A percentile compares a stretch with the other conserved stretches of the same genome.
phyloP scores from a whole-genome alignment of 92 coral and sea anemone species.

The Heliopora coerulea region DNA sequence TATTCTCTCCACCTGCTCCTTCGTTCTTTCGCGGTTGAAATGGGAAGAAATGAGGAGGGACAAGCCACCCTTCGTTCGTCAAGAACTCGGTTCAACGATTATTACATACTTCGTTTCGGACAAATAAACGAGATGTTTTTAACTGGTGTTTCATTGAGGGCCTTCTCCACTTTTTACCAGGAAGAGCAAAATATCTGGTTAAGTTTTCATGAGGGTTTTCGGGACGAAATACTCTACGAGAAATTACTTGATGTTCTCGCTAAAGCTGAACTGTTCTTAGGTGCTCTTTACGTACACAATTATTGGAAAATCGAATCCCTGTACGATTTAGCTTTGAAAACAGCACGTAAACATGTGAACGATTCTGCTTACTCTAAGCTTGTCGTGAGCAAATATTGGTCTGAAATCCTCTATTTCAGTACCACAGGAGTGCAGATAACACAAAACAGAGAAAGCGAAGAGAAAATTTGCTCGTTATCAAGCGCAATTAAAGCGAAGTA shows the following conservation, averaged over 20 bases:
- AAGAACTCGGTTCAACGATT: conserved; percentile 4
- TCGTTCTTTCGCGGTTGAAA: conserved; percentile 37
- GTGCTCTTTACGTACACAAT: neutral
- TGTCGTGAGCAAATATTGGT: conserved; percentile 28
- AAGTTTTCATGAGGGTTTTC: conserved; percentile 27
- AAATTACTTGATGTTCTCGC: conserved; percentile 7
- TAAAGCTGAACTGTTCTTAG: conserved; percentile 37
- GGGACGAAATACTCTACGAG: neutral
- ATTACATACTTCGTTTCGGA: conserved; percentile 3
- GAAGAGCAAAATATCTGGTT: conserved; percentile 27
- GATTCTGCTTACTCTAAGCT: neutral
- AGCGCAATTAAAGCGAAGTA: conserved; percentile 6
- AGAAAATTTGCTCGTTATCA: neutral
- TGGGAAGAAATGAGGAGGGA: conserved; percentile 29
- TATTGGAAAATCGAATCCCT: neutral
- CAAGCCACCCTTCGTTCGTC: conserved; percentile 16
- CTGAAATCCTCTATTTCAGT: neutral
- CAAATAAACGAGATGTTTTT: conserved; percentile 30
- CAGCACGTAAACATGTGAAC: neutral
- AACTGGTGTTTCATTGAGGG: conserved; percentile 24
- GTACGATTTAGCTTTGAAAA: conserved; percentile 21
- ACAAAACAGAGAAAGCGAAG: neutral
- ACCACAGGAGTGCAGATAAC: neutral
- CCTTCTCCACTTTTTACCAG: conserved; percentile 25
- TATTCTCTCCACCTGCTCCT: conserved; percentile 32